Evolutionary conservation across 2,797 vertebrate genomes (phyloP), one percentile per base, ranked within the genome.

Genomic region (Taeniopygia guttata): DNA sequence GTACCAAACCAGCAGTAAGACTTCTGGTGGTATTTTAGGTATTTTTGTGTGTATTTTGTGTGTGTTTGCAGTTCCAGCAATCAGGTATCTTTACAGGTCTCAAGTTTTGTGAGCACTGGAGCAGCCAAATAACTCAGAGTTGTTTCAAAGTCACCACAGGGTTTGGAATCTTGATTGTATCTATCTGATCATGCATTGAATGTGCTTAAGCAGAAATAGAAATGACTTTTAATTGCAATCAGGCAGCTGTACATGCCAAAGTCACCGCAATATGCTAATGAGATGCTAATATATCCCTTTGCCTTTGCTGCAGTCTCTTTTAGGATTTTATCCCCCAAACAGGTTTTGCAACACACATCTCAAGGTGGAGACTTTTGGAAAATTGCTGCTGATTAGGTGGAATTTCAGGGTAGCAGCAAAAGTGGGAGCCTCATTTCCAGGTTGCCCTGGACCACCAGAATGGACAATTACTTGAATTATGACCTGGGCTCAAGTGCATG

Each of bases 181-280:
- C 23, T 85, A 8, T 66, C n/a, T 91, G 85, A 78, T 89, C 79
- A 80, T 34, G 22, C 40, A 86, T 1, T 87, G 62, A 82, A 62
- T 40, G 38, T 72, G 64, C 83, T 87, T 54, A 49, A 45, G 60
- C 60, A 91, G 77, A 90, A 89, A 86, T 88, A 82, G 67, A 93
- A 95, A 79, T 86, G 52, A 22, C 72, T 90, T 89, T 87, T 94
- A 94, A 94, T 95, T 96, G 92, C 92, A 96, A 87, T 94, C 91
- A 93, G 80, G 59, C 12, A 1, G 63, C 66, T 63, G 45, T 70
- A 84, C 60, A n/a, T 55, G 40, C 77, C 77, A 88, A 94, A 77
- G 85, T 94, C 91, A 94, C 87, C 2, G n/a, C 49, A 34, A 2
- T 76, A 68, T 90, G 83, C 83, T 93, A 87, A 95, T 52, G 55